phyloP scores from a whole-genome alignment of 2,113 vertebrate genomes.

The Pionites leucogaster region DNA sequence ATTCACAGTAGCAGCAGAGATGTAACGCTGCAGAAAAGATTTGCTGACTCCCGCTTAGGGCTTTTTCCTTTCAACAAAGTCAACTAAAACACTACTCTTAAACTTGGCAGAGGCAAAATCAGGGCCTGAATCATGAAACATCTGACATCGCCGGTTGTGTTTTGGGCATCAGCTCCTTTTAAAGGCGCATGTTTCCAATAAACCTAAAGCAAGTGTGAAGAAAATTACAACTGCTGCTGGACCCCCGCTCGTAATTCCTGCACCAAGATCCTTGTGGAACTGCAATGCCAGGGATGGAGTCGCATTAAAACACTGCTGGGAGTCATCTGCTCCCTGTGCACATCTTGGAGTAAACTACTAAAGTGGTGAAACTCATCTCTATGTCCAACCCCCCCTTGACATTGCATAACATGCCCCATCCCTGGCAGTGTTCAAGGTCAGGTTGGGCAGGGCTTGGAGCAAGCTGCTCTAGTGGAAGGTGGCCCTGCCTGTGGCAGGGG shows the following conservation, averaged over 20 bases:
- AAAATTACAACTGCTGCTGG: background rate
- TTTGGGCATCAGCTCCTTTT: background rate
- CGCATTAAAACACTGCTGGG: fast-evolving
- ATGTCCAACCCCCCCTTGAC: background rate
- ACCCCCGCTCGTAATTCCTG: background rate
- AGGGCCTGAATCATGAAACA: background rate
- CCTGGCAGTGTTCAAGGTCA: background rate
- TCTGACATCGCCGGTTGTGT: background rate
- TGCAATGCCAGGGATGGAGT: fast-evolving
- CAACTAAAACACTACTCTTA: background rate
- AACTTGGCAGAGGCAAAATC: background rate
- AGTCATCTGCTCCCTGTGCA: background rate
- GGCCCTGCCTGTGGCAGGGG: background rate
- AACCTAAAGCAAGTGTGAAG: background rate
- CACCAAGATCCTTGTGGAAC: background rate
- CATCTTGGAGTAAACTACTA: background rate
- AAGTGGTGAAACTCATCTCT: background rate
- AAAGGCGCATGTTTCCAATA: background rate
- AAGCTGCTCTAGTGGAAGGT: background rate
- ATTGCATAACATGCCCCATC: background rate
- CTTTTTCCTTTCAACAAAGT: background rate
- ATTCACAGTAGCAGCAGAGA: background rate
- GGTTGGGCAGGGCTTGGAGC: background rate
- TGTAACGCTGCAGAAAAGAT: background rate
- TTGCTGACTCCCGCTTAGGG: background rate